Evolutionary conservation across 1,140 invertebrate species (phyloP), one percentile per base, ranked within the genome.

Genomic region (Globodera ellingtonae): DNA sequence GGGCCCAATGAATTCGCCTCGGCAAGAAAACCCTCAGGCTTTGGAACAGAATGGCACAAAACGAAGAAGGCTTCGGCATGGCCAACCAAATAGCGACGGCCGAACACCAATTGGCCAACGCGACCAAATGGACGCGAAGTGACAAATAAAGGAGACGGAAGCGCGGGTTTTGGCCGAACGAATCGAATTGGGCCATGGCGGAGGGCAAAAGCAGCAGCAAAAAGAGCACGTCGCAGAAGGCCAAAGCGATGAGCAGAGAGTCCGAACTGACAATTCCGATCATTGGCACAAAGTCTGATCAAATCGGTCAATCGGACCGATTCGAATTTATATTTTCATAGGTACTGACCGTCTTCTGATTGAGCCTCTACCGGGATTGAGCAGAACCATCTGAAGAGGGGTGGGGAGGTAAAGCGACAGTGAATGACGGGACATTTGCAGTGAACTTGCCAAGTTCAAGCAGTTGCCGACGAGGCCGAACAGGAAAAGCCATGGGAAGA

Each of bases 101-200:
- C 48, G 85, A 87, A 66, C 82, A 87, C 82, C 82, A 85, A 67
- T 85, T 85, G 47, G 84, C 84, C 46, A 87, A 66, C 21, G 85
- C 71, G 52, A 85, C 72, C 71, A 85, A 84, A 74, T 85, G 85
- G 21, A 79, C 52, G 67, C 83, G 78, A 15, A 66, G 21, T 18
- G 75, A 70, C 10, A 85, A 70, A 77, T 85, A 85, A 50, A 87
- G 78, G 9, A 75, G 35, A 62, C 84, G 80, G 73, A 85, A 85
- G 62, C 73, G 79, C 50, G 65, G 79, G 50, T 85, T 48, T 44
- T 83, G 52, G 6, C 73, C 84, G 78, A 85, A 87, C 7, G 70
- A 62, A 59, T 85, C 84, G 69, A 85, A 85, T 44, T 85, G 83
- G 48, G 83, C 84, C 24, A 85, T 24, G 44, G 84, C 86, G 84